These are phyloP conservation scores for Pseudachorutes palmiensis DNA, from an alignment of 1,140 invertebrate species.

Conservation along the genomic window DNA sequence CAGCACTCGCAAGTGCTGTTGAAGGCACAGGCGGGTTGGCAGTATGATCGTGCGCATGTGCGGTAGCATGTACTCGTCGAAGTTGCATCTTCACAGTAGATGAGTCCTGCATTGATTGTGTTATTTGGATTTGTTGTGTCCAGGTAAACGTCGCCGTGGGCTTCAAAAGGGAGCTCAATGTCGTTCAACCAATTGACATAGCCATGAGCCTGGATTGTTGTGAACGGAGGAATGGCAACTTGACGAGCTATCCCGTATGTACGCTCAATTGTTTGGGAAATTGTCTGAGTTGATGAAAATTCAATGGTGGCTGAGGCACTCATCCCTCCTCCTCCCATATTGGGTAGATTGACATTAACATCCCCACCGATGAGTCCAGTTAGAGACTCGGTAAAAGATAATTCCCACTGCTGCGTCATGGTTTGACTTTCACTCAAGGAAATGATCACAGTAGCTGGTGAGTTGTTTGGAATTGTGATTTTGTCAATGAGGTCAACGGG, in stretches of 20 bases:
- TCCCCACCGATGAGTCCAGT: neutral
- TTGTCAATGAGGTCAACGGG: slow-evolving; percentile 11
- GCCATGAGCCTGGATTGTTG: slow-evolving; percentile 9
- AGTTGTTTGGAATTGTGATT: slow-evolving; percentile 6
- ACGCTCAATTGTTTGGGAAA: neutral
- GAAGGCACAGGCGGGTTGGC: neutral
- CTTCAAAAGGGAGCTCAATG: neutral
- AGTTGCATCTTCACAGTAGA: neutral
- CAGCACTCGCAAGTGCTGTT: slow-evolving; percentile 3
- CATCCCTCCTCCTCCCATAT: slow-evolving; percentile 7
- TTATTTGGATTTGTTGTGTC: neutral
- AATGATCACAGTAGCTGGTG: neutral
- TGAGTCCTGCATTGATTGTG: neutral
- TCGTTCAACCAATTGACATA: slow-evolving; percentile 11
- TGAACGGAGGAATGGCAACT: slow-evolving; percentile 12
- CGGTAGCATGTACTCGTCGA: neutral
- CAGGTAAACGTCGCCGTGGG: neutral
- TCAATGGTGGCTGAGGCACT: slow-evolving; percentile 5
- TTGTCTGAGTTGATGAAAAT: slow-evolving; percentile 7
- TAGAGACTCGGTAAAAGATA: slow-evolving; percentile 6
- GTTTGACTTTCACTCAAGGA: slow-evolving; percentile 2
- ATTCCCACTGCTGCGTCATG: neutral
- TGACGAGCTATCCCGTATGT: neutral
- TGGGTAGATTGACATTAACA: slow-evolving; percentile 1
- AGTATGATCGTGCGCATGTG: slow-evolving; percentile 6